Conservation (phyloP, 2,113 vertebrate genomes). For the Limanda limanda region DNA sequence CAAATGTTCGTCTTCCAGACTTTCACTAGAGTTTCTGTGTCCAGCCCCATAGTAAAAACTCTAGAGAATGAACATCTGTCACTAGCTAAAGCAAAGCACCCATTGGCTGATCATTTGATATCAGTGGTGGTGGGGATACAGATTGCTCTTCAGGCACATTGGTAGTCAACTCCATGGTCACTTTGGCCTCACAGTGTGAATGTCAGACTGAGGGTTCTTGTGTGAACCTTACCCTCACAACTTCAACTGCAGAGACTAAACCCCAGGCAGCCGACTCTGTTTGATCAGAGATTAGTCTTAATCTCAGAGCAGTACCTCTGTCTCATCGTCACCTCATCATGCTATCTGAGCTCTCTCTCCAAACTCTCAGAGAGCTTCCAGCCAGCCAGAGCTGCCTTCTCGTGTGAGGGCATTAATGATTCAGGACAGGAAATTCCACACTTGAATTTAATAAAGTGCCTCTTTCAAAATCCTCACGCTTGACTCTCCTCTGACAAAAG, state of each 20-base stretch:
- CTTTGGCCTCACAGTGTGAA: too few relatives aligned
- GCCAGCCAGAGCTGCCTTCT: conserved; percentile 5
- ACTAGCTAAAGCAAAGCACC: neutral
- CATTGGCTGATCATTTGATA: too few relatives aligned
- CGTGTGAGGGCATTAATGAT: conserved; percentile 35
- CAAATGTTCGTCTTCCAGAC: too few relatives aligned
- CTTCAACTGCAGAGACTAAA: neutral
- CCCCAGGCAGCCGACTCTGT: neutral
- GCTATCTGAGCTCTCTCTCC: neutral
- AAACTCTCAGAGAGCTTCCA: neutral
- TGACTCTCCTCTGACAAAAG: conserved; percentile 19
- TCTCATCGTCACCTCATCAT: neutral
- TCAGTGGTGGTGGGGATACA: too few relatives aligned
- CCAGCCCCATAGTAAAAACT: too few relatives aligned
- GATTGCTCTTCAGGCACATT: too few relatives aligned
- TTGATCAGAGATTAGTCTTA: neutral
- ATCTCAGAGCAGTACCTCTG: neutral
- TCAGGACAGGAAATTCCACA: conserved; percentile 53
- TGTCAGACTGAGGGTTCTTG: too few relatives aligned
- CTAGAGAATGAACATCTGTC: neutral
- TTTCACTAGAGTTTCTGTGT: too few relatives aligned
- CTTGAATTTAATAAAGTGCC: conserved; percentile 48
- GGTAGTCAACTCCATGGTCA: too few relatives aligned
- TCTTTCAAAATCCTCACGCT: conserved; percentile 45
- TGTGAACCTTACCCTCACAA: neutral